Conservation (phyloP, 2,797 vertebrate species). For the Acomys russatus region DNA sequence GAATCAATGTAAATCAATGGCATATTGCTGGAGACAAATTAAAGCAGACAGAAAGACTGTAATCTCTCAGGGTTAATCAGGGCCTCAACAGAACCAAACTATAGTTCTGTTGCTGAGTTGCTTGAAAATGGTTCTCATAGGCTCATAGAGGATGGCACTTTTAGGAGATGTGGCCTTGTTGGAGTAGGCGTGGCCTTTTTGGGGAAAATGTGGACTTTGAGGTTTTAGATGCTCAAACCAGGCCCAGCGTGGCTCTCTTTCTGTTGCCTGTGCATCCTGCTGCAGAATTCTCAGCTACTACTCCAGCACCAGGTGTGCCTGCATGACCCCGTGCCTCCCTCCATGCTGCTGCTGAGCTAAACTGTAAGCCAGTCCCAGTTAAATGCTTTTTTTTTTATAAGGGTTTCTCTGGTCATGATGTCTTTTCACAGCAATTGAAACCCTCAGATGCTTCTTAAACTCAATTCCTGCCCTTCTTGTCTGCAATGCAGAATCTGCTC, state of each 20-base stretch:
- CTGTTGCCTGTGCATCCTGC: neutral
- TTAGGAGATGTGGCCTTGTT: neutral
- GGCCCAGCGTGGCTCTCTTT: too few relatives aligned
- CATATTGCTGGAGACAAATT: slow-evolving; percentile 72
- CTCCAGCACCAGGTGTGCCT: neutral
- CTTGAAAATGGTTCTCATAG: neutral
- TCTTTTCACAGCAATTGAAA: neutral
- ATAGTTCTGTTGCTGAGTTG: neutral
- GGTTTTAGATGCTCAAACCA: neutral
- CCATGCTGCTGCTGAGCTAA: neutral
- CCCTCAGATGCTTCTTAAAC: neutral
- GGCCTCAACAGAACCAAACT: neutral
- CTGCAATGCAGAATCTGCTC: neutral
- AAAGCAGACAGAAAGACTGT: slow-evolving; percentile 70
- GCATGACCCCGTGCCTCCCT: neutral
- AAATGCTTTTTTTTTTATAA: neutral
- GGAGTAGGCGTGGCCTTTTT: neutral
- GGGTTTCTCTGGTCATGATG: neutral
- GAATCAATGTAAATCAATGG: slow-evolving; percentile 74
- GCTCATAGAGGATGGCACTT: neutral
- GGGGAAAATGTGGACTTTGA: neutral
- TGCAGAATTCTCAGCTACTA: too few relatives aligned
- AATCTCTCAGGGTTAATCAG: slow-evolving; percentile 65
- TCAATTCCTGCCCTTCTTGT: neutral
- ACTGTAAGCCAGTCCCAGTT: neutral